Percentiles rank a stretch among this genome's conserved stretches.
Conservation (phyloP, 2,797 vertebrate species). For the Crax fasciolata region DNA sequence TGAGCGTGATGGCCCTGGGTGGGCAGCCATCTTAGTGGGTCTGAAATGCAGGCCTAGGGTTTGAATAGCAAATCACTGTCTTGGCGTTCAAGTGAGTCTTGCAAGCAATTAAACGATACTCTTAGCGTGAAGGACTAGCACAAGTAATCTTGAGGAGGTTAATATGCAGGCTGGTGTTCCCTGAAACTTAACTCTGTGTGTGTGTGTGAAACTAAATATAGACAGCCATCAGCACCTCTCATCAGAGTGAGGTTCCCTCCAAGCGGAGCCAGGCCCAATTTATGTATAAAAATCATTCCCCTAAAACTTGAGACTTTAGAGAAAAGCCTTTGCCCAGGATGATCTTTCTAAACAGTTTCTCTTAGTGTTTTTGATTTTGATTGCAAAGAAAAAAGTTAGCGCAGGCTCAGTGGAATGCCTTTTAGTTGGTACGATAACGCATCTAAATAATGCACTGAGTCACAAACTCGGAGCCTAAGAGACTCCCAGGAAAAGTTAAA, state of each 20-base stretch:
- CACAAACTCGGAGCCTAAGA: not conserved
- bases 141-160: not conserved
- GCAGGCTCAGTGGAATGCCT: not conserved
- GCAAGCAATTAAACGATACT: not conserved
- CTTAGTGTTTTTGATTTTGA: not conserved
- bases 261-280: not conserved
- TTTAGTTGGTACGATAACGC: not conserved
- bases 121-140: not conserved
- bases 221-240: not conserved
- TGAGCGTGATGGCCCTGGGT: too few relatives aligned
- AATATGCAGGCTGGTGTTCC: not conserved
- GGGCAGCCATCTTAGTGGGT: not conserved
- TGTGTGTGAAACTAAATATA: not conserved
- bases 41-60: not conserved
- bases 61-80: not conserved
- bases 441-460: not conserved
- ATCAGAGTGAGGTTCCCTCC: not conserved
- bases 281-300: not conserved
- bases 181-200: not conserved
- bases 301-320: not conserved
- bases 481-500: not conserved
- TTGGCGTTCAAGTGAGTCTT: not conserved
- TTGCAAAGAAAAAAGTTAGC: not conserved
- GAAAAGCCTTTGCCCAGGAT: not conserved
- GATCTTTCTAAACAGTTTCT: not conserved